Evolutionary conservation across 1,140 invertebrate species (phyloP), one percentile per base, ranked within the genome.

Genomic region (Drosophila paulistorum): DNA sequence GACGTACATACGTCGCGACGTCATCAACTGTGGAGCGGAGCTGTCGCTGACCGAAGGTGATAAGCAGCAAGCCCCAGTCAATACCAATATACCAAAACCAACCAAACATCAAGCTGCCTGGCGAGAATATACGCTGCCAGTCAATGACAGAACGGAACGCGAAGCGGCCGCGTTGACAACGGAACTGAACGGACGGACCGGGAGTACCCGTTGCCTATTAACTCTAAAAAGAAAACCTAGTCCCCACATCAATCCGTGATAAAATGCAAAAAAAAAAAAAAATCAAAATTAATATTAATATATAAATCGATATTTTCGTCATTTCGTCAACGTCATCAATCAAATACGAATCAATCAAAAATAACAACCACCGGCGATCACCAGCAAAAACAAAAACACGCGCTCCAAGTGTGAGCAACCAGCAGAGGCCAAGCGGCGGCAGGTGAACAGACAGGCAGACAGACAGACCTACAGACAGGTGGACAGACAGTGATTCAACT

Each of bases 61-160:
- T 79, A 79, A 76, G 39, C 61, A 5, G 2, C 61, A 5, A 4
- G 45, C 70, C 48, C 14, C 73, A 68, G 30, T 30, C 30, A 30
- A 30, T 7, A 30, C 30, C 30, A 30, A 33, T 54, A 33, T 54
- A 55, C 41, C 62, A 57, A 64, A 51, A 55, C 41, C 65, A 61
- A 64, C 41, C 65, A 61, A 64, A 51, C 67, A 64, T 65, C 45
- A 51, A 71, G 39, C 68, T 70, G 69, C 63, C 75, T 68, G 59
- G 55, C 74, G 74, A 77, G 73, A 76, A 76, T 77, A 54, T 71
- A 59, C 75, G 57, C 33, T 65, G 72, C 67, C 81, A 85, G 82
- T 85, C 83, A 85, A 85, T 87, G 83, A 57, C 83, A 87, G 82
- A 86, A 81, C 82, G 82, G 82, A 86, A 81, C 82, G 82, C 79